Evolutionary conservation across 2,113 vertebrate genomes (phyloP).

Genomic region (Todiramphus saurophagus): DNA sequence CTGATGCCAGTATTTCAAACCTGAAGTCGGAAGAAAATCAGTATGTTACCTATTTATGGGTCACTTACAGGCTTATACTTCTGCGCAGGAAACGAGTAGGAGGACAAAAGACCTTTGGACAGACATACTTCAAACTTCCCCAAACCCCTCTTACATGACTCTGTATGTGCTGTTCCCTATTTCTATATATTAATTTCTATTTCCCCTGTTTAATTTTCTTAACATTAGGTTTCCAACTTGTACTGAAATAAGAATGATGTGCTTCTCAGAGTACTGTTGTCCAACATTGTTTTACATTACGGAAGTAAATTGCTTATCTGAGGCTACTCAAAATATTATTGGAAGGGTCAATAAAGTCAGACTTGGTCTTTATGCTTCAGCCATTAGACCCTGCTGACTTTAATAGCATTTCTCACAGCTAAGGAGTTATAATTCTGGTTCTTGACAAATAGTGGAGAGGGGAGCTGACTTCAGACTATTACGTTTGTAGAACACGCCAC

Average conservation of each 20-base stretch:
- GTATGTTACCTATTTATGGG: not conserved
- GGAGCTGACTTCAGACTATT: not conserved
- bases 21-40: not conserved
- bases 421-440: not conserved
- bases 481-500: not conserved
- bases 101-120: not conserved
- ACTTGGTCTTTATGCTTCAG: not conserved
- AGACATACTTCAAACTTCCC: not conserved
- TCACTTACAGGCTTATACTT: not conserved
- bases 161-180: not conserved
- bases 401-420: not conserved
- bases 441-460: not conserved
- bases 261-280: not conserved
- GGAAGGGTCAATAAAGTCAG: not conserved
- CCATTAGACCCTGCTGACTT: not conserved
- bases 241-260: not conserved
- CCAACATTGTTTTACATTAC: not conserved
- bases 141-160: not conserved
- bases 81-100: not conserved
- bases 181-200: not conserved
- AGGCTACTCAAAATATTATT: not conserved
- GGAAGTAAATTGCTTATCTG: not conserved
- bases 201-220: not conserved
- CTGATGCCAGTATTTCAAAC: not conserved
- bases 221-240: not conserved